phyloP scores from a whole-genome alignment of 2,113 vertebrate species.

The Paedocypris sp. region DNA sequence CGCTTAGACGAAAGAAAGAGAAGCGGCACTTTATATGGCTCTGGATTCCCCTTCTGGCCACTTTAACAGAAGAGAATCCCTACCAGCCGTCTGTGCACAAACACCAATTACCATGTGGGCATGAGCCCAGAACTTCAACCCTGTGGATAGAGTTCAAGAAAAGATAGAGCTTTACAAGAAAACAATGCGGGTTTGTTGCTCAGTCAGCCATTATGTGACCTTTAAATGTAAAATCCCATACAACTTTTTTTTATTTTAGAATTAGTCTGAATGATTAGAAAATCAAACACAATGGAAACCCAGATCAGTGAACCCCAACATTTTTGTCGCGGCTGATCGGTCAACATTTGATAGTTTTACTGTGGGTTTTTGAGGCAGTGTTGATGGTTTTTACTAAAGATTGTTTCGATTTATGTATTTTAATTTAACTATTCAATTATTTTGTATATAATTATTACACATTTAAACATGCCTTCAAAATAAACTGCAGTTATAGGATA shows the following conservation, averaged over 20 bases:
- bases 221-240: background rate
- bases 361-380: no score
- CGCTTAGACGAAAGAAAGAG: slow-evolving; percentile 7
- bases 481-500: no score
- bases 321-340: no score
- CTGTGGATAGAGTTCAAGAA: slow-evolving; percentile 23
- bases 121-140: slow-evolving; percentile 16
- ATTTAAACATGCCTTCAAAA: no score
- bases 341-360: no score
- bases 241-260: background rate
- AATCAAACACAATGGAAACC: background rate
- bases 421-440: no score
- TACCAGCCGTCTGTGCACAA: slow-evolving; percentile 24
- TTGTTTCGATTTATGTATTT: no score
- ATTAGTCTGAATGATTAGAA: slow-evolving; percentile 17
- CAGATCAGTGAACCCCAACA: no score
- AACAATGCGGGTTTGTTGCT: slow-evolving; percentile 17
- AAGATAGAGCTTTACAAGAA: slow-evolving; percentile 10
- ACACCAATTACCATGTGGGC: slow-evolving; percentile 36
- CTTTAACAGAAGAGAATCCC: slow-evolving; percentile 27
- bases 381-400: no score
- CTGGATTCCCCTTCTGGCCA: slow-evolving; percentile 19
- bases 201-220: slow-evolving; percentile 5
- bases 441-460: no score
- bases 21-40: background rate